phyloP scores from a whole-genome alignment of 2,888 invertebrate species.

The Temnothorax ravouxi region DNA sequence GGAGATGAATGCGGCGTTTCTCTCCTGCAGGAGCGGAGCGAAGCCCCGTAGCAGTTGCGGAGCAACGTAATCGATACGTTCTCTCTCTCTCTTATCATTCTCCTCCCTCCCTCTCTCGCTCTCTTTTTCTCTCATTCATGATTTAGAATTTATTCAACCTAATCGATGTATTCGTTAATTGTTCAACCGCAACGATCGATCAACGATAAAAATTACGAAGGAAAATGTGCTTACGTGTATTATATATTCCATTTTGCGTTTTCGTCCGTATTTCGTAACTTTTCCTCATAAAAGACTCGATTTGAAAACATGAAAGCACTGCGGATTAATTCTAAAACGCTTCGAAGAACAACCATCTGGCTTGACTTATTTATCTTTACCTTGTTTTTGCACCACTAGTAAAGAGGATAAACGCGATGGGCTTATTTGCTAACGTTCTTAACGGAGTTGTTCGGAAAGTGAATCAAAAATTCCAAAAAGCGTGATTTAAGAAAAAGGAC shows the following conservation, averaged over 20 bases:
- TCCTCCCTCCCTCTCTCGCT: neutral
- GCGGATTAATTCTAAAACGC: constrained; percentile 29
- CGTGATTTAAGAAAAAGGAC: neutral
- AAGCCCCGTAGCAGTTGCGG: constrained; percentile 59
- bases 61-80: constrained; percentile 70
- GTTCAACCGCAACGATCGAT: neutral
- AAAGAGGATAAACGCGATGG: constrained; percentile 29
- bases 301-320: neutral
- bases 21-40: constrained; percentile 47
- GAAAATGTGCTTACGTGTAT: neutral
- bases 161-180: constrained; percentile 5
- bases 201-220: neutral
- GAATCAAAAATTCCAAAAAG: neutral
- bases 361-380: constrained; percentile 38
- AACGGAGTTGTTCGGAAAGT: constrained; percentile 1
- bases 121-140: constrained; percentile 63
- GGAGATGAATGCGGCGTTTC: constrained; percentile 67
- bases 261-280: neutral
- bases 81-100: neutral
- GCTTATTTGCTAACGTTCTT: neutral
- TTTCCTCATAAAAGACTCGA: constrained; percentile 32
- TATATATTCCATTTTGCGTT: neutral
- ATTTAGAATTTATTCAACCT: constrained; percentile 62
- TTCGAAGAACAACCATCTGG: constrained; percentile 18
- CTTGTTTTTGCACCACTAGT: neutral